phyloP scores from a whole-genome alignment of 1,140 invertebrate species.

The Hestina assimilis region DNA sequence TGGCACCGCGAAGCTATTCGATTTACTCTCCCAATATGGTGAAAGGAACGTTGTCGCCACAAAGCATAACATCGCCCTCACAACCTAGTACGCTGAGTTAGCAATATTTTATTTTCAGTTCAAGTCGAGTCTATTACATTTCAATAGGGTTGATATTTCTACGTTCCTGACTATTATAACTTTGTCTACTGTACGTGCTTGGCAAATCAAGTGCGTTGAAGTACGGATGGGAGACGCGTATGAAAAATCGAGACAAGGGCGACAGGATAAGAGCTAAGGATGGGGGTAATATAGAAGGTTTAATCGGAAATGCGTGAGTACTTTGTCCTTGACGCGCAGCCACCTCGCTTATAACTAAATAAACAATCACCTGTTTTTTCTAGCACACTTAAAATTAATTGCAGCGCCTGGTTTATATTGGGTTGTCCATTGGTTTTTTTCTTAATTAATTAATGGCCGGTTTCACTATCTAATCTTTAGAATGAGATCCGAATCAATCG shows the following conservation, averaged over 20 bases:
- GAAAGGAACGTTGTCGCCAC: constrained; percentile 53
- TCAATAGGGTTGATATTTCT: constrained; percentile 42
- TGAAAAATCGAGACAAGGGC: constrained; percentile 72
- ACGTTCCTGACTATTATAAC: constrained; percentile 26
- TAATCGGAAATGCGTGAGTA: constrained; percentile 63
- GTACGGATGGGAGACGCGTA: constrained; percentile 67
- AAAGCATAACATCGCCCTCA: constrained; percentile 63
- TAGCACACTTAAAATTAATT: background rate
- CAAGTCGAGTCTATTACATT: constrained; percentile 23
- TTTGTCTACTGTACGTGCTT: constrained; percentile 54
- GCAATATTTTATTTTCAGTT: constrained; percentile 22
- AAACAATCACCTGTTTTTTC: constrained; percentile 25
- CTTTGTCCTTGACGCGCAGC: constrained; percentile 31
- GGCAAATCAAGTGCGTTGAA: constrained; percentile 72
- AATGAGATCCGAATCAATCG: too few species aligned
- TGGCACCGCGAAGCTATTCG: constrained; percentile 42
- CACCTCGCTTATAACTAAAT: constrained; percentile 27
- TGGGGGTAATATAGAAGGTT: constrained; percentile 58
- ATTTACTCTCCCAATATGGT: constrained; percentile 60
- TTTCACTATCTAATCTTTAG: too few species aligned
- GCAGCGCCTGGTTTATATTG: too few species aligned
- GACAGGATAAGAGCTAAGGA: constrained; percentile 60
- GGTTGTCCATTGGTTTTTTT: too few species aligned
- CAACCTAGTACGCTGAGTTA: constrained; percentile 28
- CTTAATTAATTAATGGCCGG: too few species aligned